Conservation (phyloP, 1,140 invertebrate species). For the Linepithema humile region DNA sequence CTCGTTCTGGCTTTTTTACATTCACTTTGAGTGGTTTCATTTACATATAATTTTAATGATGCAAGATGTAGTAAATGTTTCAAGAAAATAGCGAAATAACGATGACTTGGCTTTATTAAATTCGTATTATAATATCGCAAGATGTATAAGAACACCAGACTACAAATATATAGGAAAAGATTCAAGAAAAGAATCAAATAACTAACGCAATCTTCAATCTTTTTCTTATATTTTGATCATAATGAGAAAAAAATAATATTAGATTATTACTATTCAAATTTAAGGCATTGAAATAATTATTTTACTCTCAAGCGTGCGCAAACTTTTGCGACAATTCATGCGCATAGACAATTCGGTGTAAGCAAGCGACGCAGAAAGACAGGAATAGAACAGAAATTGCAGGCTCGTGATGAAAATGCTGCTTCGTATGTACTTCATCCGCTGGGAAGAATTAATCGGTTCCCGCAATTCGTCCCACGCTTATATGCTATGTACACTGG, state of each 20-base stretch:
- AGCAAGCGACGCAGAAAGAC: background rate
- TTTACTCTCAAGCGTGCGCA: background rate
- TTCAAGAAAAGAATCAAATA: no score
- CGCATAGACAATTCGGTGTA: background rate
- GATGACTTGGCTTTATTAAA: background rate
- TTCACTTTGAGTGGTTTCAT: background rate
- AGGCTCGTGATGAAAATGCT: conserved; percentile 11
- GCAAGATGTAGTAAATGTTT: background rate
- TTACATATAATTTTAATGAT: conserved; percentile 5
- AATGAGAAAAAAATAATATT: no score
- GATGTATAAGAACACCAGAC: no score
- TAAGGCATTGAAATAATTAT: background rate
- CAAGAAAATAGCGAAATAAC: background rate
- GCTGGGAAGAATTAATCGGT: conserved; percentile 40
- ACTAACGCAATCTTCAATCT: no score
- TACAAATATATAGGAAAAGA: no score
- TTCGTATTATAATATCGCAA: background rate
- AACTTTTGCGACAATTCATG: background rate
- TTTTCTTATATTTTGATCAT: no score
- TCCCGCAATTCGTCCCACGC: conserved; percentile 16
- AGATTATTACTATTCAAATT: background rate
- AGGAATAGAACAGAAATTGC: background rate
- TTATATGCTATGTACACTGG: conserved; percentile 7
- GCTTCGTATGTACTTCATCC: conserved; percentile 11
- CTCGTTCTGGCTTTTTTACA: background rate